Conservation (phyloP, 2,888 invertebrate species). For the Apodemia mormo region DNA sequence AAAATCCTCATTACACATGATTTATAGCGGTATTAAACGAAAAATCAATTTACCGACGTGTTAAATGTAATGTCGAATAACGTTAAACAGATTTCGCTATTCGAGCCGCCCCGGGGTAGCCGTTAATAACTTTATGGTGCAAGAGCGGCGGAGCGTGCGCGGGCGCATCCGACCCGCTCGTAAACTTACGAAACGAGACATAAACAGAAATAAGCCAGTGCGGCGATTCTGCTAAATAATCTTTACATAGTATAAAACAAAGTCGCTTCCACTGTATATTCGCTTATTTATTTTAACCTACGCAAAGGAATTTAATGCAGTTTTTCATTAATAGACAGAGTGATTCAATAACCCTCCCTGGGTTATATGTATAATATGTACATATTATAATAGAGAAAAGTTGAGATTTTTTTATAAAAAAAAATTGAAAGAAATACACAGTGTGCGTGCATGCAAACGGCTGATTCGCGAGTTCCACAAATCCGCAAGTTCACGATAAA, state of each 20-base stretch:
- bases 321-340: too few relatives aligned
- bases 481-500: too few relatives aligned
- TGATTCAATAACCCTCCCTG: too few relatives aligned
- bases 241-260: not conserved
- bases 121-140: conserved; percentile 66
- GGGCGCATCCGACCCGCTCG: conserved; percentile 63
- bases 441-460: too few relatives aligned
- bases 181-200: conserved; percentile 77
- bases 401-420: too few relatives aligned
- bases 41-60: conserved; percentile 29
- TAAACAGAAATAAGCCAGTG: conserved; percentile 71
- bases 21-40: not conserved
- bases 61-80: conserved; percentile 27
- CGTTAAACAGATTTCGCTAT: conserved; percentile 43
- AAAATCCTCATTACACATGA: conserved; percentile 12
- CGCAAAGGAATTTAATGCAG: too few relatives aligned
- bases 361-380: too few relatives aligned
- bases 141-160: conserved; percentile 55
- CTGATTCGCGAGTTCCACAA: too few relatives aligned
- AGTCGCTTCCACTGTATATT: too few relatives aligned
- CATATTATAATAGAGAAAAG: too few relatives aligned
- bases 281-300: too few relatives aligned
- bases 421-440: too few relatives aligned
- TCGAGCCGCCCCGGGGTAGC: conserved; percentile 58
- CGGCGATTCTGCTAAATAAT: conserved; percentile 1